Percentiles rank a stretch among this genome's conserved stretches.
Conservation (phyloP, 2,113 vertebrate genomes). For the Corvus hawaiiensis region DNA sequence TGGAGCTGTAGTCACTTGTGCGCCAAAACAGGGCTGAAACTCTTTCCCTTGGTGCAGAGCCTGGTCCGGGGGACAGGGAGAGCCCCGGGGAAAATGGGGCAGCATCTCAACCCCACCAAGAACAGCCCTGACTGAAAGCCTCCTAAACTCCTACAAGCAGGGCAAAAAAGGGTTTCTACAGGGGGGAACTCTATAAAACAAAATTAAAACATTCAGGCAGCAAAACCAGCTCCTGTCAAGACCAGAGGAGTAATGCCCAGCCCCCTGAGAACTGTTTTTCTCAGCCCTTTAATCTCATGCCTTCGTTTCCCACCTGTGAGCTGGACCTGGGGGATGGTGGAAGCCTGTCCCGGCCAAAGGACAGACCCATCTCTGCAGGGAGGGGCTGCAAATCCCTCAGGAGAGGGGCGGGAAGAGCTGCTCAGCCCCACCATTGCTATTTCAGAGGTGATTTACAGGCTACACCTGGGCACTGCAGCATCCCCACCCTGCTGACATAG, state of each 20-base stretch:
- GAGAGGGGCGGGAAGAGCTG: background rate
- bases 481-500: background rate
- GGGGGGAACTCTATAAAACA: background rate
- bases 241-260: background rate
- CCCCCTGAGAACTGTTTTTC: background rate
- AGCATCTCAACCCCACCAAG: background rate
- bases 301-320: background rate
- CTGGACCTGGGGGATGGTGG: fast-evolving
- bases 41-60: background rate
- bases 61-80: background rate
- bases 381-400: background rate
- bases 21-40: background rate
- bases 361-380: background rate
- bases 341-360: background rate
- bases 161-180: background rate
- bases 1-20: background rate
- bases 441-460: background rate
- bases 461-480: background rate
- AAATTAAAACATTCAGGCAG: background rate
- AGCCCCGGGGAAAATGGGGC: background rate
- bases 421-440: fast-evolving
- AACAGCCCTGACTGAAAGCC: background rate
- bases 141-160: background rate
- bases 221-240: background rate
- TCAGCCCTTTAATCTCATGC: background rate